These are phyloP conservation scores for Neodon shergylaensis DNA, from an alignment of 2,113 vertebrate genomes.

Conservation along the genomic window DNA sequence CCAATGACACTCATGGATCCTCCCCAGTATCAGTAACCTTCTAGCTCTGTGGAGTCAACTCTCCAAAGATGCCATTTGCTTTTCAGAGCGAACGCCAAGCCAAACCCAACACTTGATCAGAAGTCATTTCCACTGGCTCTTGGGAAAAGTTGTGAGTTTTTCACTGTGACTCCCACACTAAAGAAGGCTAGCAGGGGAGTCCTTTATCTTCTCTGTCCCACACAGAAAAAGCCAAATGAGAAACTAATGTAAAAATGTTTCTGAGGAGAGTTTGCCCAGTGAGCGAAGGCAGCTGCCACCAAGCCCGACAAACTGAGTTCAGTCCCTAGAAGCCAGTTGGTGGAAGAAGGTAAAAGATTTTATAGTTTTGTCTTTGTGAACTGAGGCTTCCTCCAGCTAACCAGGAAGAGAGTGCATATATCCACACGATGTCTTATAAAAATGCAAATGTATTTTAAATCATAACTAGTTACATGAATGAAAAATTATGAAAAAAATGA, in stretches of 20 bases:
- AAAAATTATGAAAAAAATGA: neutral
- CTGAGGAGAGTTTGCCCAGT: neutral
- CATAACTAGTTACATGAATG: neutral
- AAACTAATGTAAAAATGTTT: constrained; percentile 36
- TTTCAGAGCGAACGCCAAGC: constrained; percentile 43
- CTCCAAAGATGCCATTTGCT: neutral
- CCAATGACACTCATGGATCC: constrained; percentile 36
- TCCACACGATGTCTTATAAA: neutral
- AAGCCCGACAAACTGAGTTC: neutral
- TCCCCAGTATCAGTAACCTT: constrained; percentile 51
- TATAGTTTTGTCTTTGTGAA: neutral
- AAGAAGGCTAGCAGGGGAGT: constrained; percentile 15
- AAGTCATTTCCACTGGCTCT: neutral
- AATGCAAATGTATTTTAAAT: neutral
- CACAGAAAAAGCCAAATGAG: constrained; percentile 12
- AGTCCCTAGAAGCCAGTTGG: too few species aligned
- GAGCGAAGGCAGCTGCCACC: neutral
- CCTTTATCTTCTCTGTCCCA: neutral
- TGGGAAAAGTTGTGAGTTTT: constrained; percentile 10
- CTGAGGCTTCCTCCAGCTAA: neutral
- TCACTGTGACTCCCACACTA: neutral
- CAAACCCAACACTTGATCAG: neutral
- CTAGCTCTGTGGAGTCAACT: constrained; percentile 38
- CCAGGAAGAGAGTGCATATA: neutral
- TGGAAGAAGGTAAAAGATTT: neutral